These are phyloP conservation scores for Marcusenius ussheri DNA, from an alignment of 2,113 vertebrate genomes.

Conservation along the genomic window DNA sequence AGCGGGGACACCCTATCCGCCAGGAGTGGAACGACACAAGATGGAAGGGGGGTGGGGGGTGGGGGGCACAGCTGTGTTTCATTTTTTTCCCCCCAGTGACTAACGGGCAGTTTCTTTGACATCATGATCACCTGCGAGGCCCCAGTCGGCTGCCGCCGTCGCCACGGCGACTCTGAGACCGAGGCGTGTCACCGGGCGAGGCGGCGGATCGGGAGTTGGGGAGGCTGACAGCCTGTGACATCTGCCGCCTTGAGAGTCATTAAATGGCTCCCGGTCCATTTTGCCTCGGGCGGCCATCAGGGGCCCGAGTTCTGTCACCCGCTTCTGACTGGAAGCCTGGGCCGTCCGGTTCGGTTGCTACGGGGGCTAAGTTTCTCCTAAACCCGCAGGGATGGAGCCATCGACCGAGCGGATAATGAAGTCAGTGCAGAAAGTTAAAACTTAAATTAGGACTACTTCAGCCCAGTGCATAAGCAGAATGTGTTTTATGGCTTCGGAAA, in stretches of 20 bases:
- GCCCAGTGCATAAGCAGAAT: not conserved
- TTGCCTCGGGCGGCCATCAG: not conserved
- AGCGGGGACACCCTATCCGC: not conserved
- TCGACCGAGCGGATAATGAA: not conserved
- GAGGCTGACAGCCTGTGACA: not conserved
- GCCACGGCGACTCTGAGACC: not conserved
- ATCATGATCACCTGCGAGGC: not conserved
- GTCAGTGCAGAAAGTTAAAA: not conserved
- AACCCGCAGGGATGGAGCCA: not conserved
- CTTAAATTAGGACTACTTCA: not conserved
- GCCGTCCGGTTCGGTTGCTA: not conserved
- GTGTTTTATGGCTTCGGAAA: not conserved
- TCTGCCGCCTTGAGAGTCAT: not conserved
- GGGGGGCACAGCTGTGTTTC: not conserved
- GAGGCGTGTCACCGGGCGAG: not conserved
- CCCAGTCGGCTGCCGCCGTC: not conserved
- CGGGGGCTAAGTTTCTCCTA: not conserved
- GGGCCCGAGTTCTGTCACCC: conserved; percentile 1
- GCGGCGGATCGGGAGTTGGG: not conserved
- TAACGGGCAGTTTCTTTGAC: conserved; percentile 5
- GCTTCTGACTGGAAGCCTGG: not conserved
- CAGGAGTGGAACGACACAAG: not conserved
- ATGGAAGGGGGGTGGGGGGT: not conserved
- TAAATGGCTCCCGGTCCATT: not conserved
- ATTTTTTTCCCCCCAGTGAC: not conserved